phyloP scores from a whole-genome alignment of 2,113 vertebrate genomes.

The Stigmatopora argus region DNA sequence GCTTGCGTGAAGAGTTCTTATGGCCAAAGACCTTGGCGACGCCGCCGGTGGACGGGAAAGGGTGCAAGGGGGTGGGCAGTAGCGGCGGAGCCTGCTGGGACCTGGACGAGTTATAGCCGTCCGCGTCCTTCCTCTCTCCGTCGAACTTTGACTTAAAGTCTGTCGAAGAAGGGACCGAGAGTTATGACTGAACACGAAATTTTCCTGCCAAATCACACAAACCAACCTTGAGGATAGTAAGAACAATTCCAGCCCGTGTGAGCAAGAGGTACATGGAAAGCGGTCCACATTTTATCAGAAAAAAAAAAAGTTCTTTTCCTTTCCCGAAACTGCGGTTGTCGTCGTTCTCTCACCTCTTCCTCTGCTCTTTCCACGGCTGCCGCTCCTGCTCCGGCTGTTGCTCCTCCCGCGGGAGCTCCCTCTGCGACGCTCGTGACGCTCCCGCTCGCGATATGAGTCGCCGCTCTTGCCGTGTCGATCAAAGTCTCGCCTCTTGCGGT shows the following conservation, averaged over 20 bases:
- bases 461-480: slow-evolving; percentile 81
- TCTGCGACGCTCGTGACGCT: slow-evolving; percentile 88
- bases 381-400: slow-evolving; percentile 71
- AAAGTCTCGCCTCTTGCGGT: slow-evolving; percentile 89
- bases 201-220: background rate
- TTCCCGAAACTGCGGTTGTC: slow-evolving; percentile 24
- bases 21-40: slow-evolving; percentile 73
- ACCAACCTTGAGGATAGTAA: slow-evolving; percentile 34
- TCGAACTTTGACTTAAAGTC: slow-evolving; percentile 77
- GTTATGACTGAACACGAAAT: background rate
- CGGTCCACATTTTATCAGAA: slow-evolving; percentile 51
- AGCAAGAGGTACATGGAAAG: slow-evolving; percentile 33
- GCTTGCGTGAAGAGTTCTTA: slow-evolving; percentile 81
- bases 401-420: slow-evolving; percentile 81
- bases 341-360: slow-evolving; percentile 58
- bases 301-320: slow-evolving; percentile 7
- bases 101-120: slow-evolving; percentile 76
- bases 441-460: slow-evolving; percentile 87
- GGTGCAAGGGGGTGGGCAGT: slow-evolving; percentile 68
- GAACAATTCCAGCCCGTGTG: slow-evolving; percentile 36
- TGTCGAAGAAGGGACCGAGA: slow-evolving; percentile 19
- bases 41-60: slow-evolving; percentile 65
- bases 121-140: slow-evolving; percentile 78
- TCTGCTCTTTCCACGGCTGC: slow-evolving; percentile 71
- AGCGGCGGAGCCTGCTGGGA: slow-evolving; percentile 54